A percentile compares a stretch with the other conserved stretches of the same genome.
Conservation (phyloP, 2,113 vertebrate species). For the Callospermophilus lateralis region DNA sequence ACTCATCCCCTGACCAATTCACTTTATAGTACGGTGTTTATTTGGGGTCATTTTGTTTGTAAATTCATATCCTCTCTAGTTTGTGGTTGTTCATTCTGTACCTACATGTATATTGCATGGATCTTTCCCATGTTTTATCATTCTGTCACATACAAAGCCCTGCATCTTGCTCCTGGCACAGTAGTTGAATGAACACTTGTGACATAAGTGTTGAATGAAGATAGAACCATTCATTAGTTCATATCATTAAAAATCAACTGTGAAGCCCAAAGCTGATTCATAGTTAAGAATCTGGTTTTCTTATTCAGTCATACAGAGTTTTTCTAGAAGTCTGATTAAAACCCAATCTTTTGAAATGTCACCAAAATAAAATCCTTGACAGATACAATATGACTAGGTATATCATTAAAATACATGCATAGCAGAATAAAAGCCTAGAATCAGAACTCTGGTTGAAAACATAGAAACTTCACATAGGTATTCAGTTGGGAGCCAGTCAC, state of each 20-base stretch:
- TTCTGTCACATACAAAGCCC: neutral
- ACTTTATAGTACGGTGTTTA: neutral
- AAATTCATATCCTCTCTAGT: neutral
- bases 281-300: constrained; percentile 50
- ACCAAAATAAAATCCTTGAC: constrained; percentile 72
- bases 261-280: constrained; percentile 46
- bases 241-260: constrained; percentile 33
- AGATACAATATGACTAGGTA: constrained; percentile 48
- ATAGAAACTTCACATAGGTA: neutral
- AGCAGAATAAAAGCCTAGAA: constrained; percentile 51
- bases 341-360: constrained; percentile 65
- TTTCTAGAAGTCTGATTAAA: constrained; percentile 58
- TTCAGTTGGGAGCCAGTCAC: constrained; percentile 32
- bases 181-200: constrained; percentile 50
- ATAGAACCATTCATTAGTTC: constrained; percentile 47
- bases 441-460: constrained; percentile 45
- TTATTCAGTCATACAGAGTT: constrained; percentile 58
- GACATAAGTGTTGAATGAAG: constrained; percentile 35
- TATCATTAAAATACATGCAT: constrained; percentile 70
- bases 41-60: constrained; percentile 1
- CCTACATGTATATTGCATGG: neutral
- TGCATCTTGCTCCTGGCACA: neutral
- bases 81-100: neutral
- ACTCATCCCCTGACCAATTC: neutral
- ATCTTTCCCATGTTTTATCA: neutral